phyloP scores from a whole-genome alignment of 2,797 vertebrate genomes.

The Chelmon rostratus region DNA sequence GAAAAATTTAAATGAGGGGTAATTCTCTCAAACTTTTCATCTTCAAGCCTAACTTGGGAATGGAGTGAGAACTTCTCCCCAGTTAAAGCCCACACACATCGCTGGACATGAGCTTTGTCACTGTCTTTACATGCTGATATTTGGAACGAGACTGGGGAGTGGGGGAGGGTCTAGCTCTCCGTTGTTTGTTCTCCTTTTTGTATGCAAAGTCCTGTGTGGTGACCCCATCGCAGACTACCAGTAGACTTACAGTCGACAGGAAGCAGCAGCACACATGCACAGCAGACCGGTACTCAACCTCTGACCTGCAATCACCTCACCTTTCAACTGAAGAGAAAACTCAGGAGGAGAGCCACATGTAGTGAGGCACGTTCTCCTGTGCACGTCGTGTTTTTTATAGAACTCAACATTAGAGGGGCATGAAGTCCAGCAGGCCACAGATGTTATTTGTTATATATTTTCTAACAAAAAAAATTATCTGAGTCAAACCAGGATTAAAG shows the following conservation, averaged over 20 bases:
- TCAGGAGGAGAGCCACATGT: constrained; percentile 65
- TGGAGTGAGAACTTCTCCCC: constrained; percentile 1
- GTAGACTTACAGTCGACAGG: constrained; percentile 78
- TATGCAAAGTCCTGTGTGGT: constrained; percentile 76
- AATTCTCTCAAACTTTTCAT: constrained; percentile 25
- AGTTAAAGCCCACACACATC: constrained; percentile 16
- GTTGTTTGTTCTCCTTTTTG: constrained; percentile 70
- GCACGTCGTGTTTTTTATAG: neutral
- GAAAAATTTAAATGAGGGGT: neutral
- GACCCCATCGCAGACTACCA: constrained; percentile 70
- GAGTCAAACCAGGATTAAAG: constrained; percentile 13
- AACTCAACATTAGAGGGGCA: constrained; percentile 20
- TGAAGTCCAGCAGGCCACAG: constrained; percentile 23
- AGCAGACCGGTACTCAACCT: constrained; percentile 52
- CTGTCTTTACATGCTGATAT: constrained; percentile 40
- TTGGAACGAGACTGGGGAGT: constrained; percentile 50
- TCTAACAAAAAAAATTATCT: constrained; percentile 14
- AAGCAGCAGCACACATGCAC: constrained; percentile 71
- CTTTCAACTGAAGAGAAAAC: constrained; percentile 67
- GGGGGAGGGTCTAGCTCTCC: constrained; percentile 46
- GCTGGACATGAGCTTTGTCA: constrained; percentile 62
- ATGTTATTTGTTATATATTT: constrained; percentile 11
- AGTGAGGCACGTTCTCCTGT: constrained; percentile 67
- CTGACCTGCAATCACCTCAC: constrained; percentile 64
- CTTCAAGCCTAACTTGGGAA: constrained; percentile 19